Base-by-base conservation (phyloP, 1,140 invertebrate species). In the Contarinia nasturtii region DNA sequence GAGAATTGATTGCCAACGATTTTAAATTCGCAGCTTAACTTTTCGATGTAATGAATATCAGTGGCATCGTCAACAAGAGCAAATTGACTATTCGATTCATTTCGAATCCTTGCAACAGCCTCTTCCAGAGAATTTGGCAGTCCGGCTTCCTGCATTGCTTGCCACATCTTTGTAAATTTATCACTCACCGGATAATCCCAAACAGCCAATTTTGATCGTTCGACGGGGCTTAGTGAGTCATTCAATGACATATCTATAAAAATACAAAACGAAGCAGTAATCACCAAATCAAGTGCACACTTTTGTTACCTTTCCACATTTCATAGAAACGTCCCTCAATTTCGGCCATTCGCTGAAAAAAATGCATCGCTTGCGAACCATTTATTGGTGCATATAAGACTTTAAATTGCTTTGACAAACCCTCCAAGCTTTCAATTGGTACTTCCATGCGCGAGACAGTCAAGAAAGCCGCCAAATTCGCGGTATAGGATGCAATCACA, bases 141-240 rank as follows among this genome's bases (percentile, higher is more conserved):
- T 0, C 70, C 74, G 0, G 88, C 82, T 53, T 93, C 88, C 55
- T 85, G 78, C 91, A 98, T 98, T 1, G 88, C 87, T 60, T 93
- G 84, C 82, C 91, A 95, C 77, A 98, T 94, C 64, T 97, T 97
- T 1, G 90, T 96, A 63, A 93, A 98, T 56, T 94, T 97, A 63
- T 98, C 92, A 55, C 87, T 92, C 0, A 96, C 90, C 0, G 94
- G 94, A 65, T 97, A 98, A 62, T 98, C 93, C 93, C 93, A 98
- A 0, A 98, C 93, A 0, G 93, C 92, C 12, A 97, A 61, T 62
- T 94, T 89, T 0, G 91, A 85, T 44, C 91, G 67, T 58, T 96
- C 89, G 0, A 90, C 74, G 36, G 90, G 84, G 11, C 76, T 79
- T 15, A 96, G 63, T 47, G 82, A 90, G 61, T 96, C 92, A 56